A percentile compares a stretch with the other conserved stretches of the same genome.
Conservation (phyloP, 2,888 invertebrate species). For the Aphrophora alni region DNA sequence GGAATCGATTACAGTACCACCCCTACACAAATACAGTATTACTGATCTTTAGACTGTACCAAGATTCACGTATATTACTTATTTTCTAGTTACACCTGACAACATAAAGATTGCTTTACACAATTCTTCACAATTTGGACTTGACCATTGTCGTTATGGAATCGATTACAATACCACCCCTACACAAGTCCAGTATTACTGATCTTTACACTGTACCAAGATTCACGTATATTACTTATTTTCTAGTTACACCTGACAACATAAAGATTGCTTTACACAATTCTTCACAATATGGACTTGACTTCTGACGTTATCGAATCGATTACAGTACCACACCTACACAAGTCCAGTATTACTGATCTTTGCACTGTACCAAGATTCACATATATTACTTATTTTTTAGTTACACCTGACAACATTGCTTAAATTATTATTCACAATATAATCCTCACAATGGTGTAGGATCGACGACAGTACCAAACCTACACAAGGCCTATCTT, state of each 20-base stretch:
- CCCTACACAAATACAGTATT: background rate
- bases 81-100: too few species aligned
- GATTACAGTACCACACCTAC: background rate
- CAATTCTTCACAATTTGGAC: background rate
- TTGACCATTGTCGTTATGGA: background rate
- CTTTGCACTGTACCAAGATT: background rate
- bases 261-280: background rate
- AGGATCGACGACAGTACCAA: background rate
- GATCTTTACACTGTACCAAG: background rate
- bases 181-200: background rate
- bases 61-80: background rate
- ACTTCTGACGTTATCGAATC: background rate
- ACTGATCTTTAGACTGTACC: background rate
- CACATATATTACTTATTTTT: too few species aligned
- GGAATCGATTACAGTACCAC: background rate
- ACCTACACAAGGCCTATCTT: background rate
- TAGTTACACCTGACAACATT: too few species aligned
- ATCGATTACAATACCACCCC: background rate
- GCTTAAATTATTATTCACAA: background rate
- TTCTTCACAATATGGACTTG: background rate
- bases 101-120: too few species aligned
- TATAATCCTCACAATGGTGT: background rate
- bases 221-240: too few species aligned
- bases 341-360: background rate
- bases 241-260: too few species aligned